Evolutionary conservation across 1,140 invertebrate species (phyloP), one percentile per base, ranked within the genome.

Genomic region (Ephestia elutella): DNA sequence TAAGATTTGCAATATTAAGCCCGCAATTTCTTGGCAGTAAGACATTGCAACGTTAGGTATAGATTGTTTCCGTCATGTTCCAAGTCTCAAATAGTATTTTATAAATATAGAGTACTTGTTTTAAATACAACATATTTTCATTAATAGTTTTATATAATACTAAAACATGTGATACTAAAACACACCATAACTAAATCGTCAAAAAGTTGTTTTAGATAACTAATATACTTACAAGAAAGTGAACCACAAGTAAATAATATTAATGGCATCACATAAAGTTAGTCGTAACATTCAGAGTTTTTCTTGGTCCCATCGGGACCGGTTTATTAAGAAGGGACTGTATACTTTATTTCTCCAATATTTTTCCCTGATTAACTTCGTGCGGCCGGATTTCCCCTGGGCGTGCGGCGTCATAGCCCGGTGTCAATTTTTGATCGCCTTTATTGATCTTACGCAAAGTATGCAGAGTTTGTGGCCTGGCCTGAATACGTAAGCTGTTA

Each of bases 301-400:
- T 48, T 20, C 19, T 44, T n/a, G 10, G 17, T 55, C 58, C 53
- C 58, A 55, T 11, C 15, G 49, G 54, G 10, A 38, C 55, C 25
- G 60, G 25, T 62, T 66, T 63, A 64, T 66, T 59, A 61, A 70
- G 59, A 28, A 68, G 66, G 57, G 56, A 49, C 30, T 56, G 17
- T 57, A 54, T 70, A 59, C 44, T 35, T 56, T 53, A 10, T 30
- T 30, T 56, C 60, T 55, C 54, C 58, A 60, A 65, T 72, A 69
- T 65, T 67, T 69, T 73, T 68, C 57, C 66, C 58, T 70, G 70
- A 73, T 73, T 70, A 69, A 66, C 53, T 64, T 60, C 10, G 59
- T 61, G 59, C 56, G 25, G 60, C 57, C 54, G 63, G 63, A 73
- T 73, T 73, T 73, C 70, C 70, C 70, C 38, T 1, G 70, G 58